Percentiles rank a stretch among this genome's conserved stretches.
Evolutionary conservation across 2,113 vertebrate genomes (phyloP).

Genomic region (Corythornis vintsioides): DNA sequence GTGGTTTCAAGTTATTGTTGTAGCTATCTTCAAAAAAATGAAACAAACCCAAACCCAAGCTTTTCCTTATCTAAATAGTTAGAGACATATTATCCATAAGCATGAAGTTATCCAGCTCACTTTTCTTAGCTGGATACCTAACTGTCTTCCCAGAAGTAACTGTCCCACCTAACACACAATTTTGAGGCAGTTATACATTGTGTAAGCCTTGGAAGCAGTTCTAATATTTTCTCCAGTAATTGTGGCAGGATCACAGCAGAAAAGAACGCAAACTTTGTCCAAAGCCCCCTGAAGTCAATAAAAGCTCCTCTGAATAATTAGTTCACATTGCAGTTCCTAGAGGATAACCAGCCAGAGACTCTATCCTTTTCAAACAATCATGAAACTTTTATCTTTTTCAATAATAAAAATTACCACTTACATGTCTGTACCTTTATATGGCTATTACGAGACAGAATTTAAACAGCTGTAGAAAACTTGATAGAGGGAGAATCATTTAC

Average conservation of each 20-base stretch:
- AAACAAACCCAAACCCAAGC: neutral
- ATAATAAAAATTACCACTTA: neutral
- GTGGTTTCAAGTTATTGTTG: neutral
- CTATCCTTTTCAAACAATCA: neutral
- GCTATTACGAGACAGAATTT: neutral
- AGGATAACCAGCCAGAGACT: neutral
- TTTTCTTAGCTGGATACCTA: neutral
- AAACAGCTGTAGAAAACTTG: neutral
- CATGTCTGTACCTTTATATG: neutral
- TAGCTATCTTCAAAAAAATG: neutral
- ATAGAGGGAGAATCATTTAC: neutral
- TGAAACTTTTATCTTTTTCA: neutral
- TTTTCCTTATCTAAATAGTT: neutral
- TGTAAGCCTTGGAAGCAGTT: neutral
- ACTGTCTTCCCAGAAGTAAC: neutral
- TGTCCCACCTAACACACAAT: neutral
- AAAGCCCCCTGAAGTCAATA: neutral
- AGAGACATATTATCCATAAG: neutral
- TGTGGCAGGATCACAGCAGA: neutral
- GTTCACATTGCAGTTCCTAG: neutral
- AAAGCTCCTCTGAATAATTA: neutral
- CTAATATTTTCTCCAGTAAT: neutral
- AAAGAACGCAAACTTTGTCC: neutral
- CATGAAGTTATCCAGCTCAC: neutral
- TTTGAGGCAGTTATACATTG: neutral